A percentile compares a stretch with the other conserved stretches of the same genome.
phyloP scores from a whole-genome alignment of 1,140 invertebrate species.

The Eulimnadia texana region DNA sequence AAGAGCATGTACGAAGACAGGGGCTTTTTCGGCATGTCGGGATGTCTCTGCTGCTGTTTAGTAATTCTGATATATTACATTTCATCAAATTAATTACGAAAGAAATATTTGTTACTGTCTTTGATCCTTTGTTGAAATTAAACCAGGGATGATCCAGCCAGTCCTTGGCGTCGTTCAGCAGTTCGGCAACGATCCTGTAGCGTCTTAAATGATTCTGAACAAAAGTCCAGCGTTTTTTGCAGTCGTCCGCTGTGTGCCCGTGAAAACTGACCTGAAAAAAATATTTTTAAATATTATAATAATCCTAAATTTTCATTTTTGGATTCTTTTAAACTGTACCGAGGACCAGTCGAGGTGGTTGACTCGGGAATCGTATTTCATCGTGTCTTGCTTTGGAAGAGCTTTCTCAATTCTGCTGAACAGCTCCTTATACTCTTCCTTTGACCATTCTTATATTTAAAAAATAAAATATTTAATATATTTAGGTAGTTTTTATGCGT shows the following conservation, averaged over 20 bases:
- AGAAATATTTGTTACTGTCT: constrained; percentile 19
- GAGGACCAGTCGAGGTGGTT: constrained; percentile 22
- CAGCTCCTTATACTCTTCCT: constrained; percentile 17
- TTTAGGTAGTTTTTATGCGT: too few species aligned
- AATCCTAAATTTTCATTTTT: background rate
- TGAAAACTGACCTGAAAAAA: constrained; percentile 21
- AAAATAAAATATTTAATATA: too few species aligned
- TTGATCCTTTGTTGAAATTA: constrained; percentile 26
- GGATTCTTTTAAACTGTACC: constrained; percentile 8
- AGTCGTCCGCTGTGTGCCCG: constrained; percentile 26
- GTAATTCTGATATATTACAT: background rate
- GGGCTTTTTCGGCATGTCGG: constrained; percentile 35
- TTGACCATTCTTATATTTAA: constrained; percentile 21
- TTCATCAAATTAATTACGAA: too few species aligned
- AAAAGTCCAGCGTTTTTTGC: constrained; percentile 31
- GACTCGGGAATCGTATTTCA: constrained; percentile 20
- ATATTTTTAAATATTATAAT: background rate
- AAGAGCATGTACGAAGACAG: constrained; percentile 34
- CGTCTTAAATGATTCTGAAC: constrained; percentile 30
- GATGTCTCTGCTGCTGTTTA: constrained; percentile 25
- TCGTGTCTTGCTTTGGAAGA: constrained; percentile 19
- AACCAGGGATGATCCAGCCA: constrained; percentile 32
- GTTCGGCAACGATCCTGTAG: constrained; percentile 33
- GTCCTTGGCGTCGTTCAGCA: constrained; percentile 33
- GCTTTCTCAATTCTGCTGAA: constrained; percentile 17